Base-by-base conservation (phyloP, 2,797 vertebrate species). In the Typhlichthys eigenmanni region DNA sequence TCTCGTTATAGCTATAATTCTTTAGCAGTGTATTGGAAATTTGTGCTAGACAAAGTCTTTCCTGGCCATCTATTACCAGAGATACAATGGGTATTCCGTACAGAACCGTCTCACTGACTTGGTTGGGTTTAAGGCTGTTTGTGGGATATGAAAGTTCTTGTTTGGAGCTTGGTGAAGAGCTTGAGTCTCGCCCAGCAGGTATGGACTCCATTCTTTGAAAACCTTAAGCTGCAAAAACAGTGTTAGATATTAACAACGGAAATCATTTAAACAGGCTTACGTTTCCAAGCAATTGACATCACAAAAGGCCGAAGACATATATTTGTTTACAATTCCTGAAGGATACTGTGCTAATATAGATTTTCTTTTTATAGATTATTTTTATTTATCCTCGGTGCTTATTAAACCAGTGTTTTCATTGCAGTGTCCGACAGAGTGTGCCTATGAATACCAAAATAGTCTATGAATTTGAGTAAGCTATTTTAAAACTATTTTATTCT, bases 61-160 rank as follows among this genome's bases (percentile, higher is more conserved):
- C 97, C 87, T 96, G 95, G 47, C 96, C 96, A 87, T 98, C 97
- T 82, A 99, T 98, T 68, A 99, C 96, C 89, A 99, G 87, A 17
- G 96, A 98, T 58, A 98, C 97, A 75, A 99, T 98, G 71, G 96
- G 96, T 85, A 98, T 95, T 81, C 97, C 96, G 81, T 99, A 98
- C 82, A 99, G 91, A 29, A 94, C 93, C 34, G 96, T 96, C 90
- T 98, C 94, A 47, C 96, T 95, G 78, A 98, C 96, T 83, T 98
- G 95, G 91, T 98, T 98, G 79, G 96, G 95, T 74, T 98, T 98
- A 55, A 98, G 91, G 71, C 92, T 92, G 72, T 92, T 92, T 79
- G 93, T 69, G 50, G 94, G 88, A 81, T 95, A 96, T 50, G 95
- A 93, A 86, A 95, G 88, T 91, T 97, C 96, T 85, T 95, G 94